Percentiles rank a stretch among this genome's conserved stretches.
Conservation (phyloP, 2,113 vertebrate species). For the Empidonax traillii region DNA sequence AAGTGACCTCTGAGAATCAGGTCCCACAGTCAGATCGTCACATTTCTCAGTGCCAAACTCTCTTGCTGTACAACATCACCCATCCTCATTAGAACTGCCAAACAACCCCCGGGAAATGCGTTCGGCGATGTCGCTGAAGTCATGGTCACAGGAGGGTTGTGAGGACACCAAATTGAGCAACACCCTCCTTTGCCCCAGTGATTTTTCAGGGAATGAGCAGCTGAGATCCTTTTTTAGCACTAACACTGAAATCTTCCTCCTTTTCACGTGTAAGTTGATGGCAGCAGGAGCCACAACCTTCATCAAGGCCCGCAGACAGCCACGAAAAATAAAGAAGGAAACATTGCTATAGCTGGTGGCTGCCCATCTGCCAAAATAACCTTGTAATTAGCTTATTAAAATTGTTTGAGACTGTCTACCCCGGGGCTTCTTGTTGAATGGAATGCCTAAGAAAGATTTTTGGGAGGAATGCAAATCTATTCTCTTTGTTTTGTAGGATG, state of each 20-base stretch:
- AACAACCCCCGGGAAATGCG: neutral
- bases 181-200: neutral
- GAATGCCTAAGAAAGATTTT: neutral
- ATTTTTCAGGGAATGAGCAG: neutral
- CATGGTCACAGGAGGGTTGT: neutral
- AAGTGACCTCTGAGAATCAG: neutral
- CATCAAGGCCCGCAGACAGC: neutral
- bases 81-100: neutral
- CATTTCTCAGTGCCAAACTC: neutral
- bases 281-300: neutral
- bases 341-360: fast-evolving
- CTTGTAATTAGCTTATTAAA: neutral
- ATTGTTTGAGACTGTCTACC: neutral
- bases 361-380: neutral
- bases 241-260: neutral
- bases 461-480: neutral
- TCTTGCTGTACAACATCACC: neutral
- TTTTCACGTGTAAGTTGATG: neutral
- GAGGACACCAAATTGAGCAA: neutral
- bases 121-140: neutral
- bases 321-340: neutral
- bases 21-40: neutral
- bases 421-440: neutral
- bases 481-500: neutral
- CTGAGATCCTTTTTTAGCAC: neutral